Percentiles rank a stretch among this genome's conserved stretches.
Evolutionary conservation across 2,113 vertebrate genomes (phyloP).

Genomic region (Crotalus helleri): DNA sequence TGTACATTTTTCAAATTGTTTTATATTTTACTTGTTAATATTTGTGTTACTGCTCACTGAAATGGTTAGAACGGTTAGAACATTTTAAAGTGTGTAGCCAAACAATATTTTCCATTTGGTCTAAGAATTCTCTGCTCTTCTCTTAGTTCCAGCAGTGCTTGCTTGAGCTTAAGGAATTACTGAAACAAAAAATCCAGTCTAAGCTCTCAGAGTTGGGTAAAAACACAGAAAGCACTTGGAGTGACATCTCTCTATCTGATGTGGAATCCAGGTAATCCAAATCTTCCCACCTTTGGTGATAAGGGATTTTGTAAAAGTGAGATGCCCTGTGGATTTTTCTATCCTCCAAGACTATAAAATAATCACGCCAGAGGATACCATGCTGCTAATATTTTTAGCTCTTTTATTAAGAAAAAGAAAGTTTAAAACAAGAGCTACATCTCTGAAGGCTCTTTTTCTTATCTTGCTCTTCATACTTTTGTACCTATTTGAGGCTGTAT

Average conservation of each 20-base stretch:
- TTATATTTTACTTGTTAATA: not conserved
- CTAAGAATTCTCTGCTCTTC: not conserved
- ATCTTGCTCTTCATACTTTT: not conserved
- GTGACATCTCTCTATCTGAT: conserved; percentile 74
- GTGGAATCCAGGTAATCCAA: conserved; percentile 83
- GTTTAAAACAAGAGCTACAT: not conserved
- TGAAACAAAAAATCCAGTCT: conserved; percentile 66
- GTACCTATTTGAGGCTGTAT: not conserved
- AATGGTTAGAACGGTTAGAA: not conserved
- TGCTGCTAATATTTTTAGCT: not conserved
- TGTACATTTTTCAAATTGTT: not conserved
- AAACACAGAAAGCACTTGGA: conserved; percentile 59
- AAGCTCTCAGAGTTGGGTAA: conserved; percentile 64
- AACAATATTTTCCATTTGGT: not conserved
- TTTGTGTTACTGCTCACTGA: not conserved
- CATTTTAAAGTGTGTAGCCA: not conserved
- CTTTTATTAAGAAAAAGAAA: not conserved
- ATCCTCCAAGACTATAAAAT: not conserved
- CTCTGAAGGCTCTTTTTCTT: not conserved
- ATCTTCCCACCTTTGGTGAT: not conserved
- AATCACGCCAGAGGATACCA: not conserved
- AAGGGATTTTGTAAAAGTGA: not conserved
- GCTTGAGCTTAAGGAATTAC: conserved; percentile 63
- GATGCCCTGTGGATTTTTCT: not conserved
- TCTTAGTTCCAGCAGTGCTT: conserved; percentile 67